These are phyloP conservation scores for Drosophila kokeensis DNA, from an alignment of 2,888 invertebrate genomes.

Conservation along the genomic window DNA sequence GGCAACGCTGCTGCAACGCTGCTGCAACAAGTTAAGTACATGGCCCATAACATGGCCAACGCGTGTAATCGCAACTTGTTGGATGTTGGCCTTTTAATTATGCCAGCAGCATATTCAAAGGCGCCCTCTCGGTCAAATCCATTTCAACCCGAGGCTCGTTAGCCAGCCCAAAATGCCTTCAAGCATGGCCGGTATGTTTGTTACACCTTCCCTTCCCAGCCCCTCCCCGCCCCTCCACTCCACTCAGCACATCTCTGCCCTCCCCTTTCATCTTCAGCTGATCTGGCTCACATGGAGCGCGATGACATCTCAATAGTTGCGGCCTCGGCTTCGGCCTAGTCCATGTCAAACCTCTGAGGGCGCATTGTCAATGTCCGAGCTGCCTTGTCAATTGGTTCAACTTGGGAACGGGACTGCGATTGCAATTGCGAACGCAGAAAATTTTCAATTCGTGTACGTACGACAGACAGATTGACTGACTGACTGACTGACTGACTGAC, in stretches of 20 bases:
- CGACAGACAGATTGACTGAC: neutral
- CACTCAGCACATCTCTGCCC: neutral
- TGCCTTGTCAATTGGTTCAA: constrained; percentile 54
- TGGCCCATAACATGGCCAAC: constrained; percentile 77
- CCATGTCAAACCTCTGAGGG: constrained; percentile 74
- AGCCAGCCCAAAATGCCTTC: constrained; percentile 44
- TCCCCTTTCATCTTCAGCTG: neutral
- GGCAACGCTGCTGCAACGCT: constrained; percentile 1
- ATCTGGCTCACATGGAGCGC: constrained; percentile 32
- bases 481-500: neutral
- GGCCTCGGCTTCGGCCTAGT: constrained; percentile 53
- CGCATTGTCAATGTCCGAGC: constrained; percentile 74
- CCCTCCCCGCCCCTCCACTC: neutral
- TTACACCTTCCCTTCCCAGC: constrained; percentile 20
- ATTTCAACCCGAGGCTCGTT: constrained; percentile 53
- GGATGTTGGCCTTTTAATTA: constrained; percentile 68
- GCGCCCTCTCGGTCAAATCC: constrained; percentile 53
- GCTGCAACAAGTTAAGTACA: constrained; percentile 67
- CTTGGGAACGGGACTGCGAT: constrained; percentile 15
- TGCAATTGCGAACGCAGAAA: constrained; percentile 39
- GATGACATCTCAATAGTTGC: constrained; percentile 77
- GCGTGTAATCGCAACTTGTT: constrained; percentile 78
- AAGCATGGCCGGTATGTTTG: constrained; percentile 61
- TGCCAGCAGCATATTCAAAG: constrained; percentile 71
- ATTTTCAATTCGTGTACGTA: constrained; percentile 11